A percentile compares a stretch with the other conserved stretches of the same genome.
These are phyloP conservation scores for Gymnogyps californianus DNA, from an alignment of 2,113 vertebrate species.

Conservation along the genomic window DNA sequence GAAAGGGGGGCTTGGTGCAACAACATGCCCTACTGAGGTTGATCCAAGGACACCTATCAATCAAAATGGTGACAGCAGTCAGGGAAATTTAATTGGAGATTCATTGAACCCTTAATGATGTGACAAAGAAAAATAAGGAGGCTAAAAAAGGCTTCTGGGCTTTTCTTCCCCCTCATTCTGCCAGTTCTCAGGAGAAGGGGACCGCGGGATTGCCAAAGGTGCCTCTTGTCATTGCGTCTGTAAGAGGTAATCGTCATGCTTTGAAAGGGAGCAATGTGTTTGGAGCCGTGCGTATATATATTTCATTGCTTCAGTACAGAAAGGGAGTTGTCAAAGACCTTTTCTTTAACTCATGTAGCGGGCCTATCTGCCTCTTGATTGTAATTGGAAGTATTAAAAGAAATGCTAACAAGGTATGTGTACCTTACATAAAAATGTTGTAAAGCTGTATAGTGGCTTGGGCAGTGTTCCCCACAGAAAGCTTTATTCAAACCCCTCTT, in stretches of 20 bases:
- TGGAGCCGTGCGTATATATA: background rate
- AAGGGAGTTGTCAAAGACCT: background rate
- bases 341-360: background rate
- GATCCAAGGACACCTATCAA: constrained; percentile 85
- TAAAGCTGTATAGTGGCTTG: background rate
- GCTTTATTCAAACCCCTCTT: background rate
- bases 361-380: background rate
- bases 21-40: constrained; percentile 70
- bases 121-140: constrained; percentile 79
- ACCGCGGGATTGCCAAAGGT: constrained; percentile 48
- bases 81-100: constrained; percentile 81
- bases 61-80: constrained; percentile 73
- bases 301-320: background rate
- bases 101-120: constrained; percentile 83
- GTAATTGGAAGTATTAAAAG: background rate
- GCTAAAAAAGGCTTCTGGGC: constrained; percentile 63
- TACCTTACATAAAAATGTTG: background rate
- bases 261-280: constrained; percentile 19
- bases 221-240: constrained; percentile 43
- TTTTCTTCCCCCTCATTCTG: constrained; percentile 61
- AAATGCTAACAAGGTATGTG: background rate
- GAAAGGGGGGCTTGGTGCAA: constrained; percentile 41
- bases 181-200: constrained; percentile 43
- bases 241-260: constrained; percentile 38
- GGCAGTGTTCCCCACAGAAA: background rate